Evolutionary conservation across 1,140 invertebrate species (phyloP), one percentile per base, ranked within the genome.

Genomic region (Ceratina calcarata): DNA sequence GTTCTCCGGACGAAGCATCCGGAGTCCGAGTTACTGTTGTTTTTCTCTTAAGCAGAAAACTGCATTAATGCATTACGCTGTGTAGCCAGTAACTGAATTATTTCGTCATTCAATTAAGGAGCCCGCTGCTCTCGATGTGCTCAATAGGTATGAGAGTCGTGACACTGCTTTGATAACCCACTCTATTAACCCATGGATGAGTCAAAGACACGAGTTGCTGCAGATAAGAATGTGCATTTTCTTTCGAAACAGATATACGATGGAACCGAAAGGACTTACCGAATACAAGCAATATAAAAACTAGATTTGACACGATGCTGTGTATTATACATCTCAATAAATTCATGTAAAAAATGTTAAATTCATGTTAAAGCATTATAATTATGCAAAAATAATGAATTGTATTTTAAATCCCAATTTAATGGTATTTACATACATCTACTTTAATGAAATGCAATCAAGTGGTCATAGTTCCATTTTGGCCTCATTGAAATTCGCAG

Each of bases 61-160:
- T 80, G 69, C 72, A 85, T 85, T 78, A 85, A 62, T 70, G 83
- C 73, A 64, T 85, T 74, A 69, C 68, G 22, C 51, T 53, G 62
- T 61, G 71, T 80, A 80, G 62, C 53, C 64, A 58, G 73, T 77
- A 81, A 84, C 72, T 24, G 53, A 73, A 72, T 62, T 72, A 62
- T 83, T 66, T 71, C 60, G 66, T 32, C 81, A 60, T 75, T 84
- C 76, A 60, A 75, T 61, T 55, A 73, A 80, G 76, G 58, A 45
- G 49, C 22, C 55, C 27, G 58, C 55, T 49, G 65, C 61, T 53
- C 67, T 32, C 65, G 61, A 66, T 69, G 51, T 20, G 81, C 57
- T 75, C 70, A 57, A 84, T 84, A 72, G 61, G 66, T 84, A 68
- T 12, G 64, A 84, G 82, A 84, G 51, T 45, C 71, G 61, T 79